Percentiles rank a stretch among this genome's conserved stretches.
Conservation (phyloP, 2,797 vertebrate genomes). For the Acanthiza pusilla region DNA sequence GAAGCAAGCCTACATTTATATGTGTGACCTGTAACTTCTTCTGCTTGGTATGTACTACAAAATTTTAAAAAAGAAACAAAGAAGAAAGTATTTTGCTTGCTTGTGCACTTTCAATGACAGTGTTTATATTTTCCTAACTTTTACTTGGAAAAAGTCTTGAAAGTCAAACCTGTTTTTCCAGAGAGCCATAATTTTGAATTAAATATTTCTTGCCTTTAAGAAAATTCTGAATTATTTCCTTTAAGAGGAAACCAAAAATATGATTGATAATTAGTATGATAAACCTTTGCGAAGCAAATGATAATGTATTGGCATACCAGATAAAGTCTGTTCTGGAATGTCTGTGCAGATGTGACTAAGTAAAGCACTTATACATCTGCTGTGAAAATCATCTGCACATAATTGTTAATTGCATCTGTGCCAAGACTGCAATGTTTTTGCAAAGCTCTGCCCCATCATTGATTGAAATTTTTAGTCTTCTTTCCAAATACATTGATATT, state of each 20-base stretch:
- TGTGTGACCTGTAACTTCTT: background rate
- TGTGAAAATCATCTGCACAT: background rate
- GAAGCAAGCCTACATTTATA: background rate
- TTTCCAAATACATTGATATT: background rate
- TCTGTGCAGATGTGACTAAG: background rate
- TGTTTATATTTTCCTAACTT: background rate
- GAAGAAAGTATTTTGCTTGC: background rate
- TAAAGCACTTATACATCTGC: background rate
- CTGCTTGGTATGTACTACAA: background rate
- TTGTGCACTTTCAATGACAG: background rate
- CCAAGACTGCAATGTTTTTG: background rate
- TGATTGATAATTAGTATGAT: background rate
- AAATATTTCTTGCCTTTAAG: background rate
- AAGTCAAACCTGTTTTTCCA: background rate
- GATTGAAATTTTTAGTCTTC: background rate
- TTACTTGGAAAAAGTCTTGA: background rate
- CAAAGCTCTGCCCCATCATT: background rate
- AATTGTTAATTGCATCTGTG: background rate
- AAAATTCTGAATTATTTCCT: background rate
- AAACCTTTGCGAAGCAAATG: background rate
- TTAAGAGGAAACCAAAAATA: background rate
- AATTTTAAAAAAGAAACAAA: background rate
- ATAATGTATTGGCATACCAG: background rate
- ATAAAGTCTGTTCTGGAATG: background rate
- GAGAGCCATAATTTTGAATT: background rate